These are phyloP conservation scores for Eubasilissa regina DNA, from an alignment of 1,140 invertebrate genomes.

Conservation along the genomic window DNA sequence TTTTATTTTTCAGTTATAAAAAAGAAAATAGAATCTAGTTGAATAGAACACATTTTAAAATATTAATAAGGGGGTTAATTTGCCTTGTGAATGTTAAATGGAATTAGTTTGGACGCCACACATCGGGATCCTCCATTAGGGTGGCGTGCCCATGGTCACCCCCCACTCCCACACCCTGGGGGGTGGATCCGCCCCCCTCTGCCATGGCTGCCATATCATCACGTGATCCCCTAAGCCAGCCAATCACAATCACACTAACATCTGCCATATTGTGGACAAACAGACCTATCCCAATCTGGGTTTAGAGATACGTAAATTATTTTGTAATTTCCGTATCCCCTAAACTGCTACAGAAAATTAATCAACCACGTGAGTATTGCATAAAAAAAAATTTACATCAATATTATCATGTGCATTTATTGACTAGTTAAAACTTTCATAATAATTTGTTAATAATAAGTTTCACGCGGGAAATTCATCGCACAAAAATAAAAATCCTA, in stretches of 20 bases:
- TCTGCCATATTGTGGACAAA: not conserved
- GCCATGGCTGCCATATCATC: constrained; percentile 88
- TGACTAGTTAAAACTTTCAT: no score
- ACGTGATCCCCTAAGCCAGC: constrained; percentile 80
- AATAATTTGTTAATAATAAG: no score
- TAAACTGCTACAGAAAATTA: no score
- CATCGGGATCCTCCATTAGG: constrained; percentile 90
- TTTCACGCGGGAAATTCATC: no score
- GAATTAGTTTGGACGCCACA: constrained; percentile 90
- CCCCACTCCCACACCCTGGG: constrained; percentile 73
- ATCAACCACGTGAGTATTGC: no score
- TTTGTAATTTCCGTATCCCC: no score
- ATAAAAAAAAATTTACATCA: no score
- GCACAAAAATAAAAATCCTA: no score
- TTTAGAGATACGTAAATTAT: no score
- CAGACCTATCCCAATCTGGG: no score
- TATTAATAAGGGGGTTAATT: constrained; percentile 58
- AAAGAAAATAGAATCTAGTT: not conserved
- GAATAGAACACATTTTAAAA: not conserved
- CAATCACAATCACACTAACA: constrained; percentile 19
- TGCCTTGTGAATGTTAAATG: constrained; percentile 65
- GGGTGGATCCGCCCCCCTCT: constrained; percentile 77
- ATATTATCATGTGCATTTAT: no score
- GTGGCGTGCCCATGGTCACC: constrained; percentile 82
- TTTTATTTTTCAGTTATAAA: not conserved